Evolutionary conservation across 2,113 vertebrate genomes (phyloP).

Genomic region (Lagopus leucura): DNA sequence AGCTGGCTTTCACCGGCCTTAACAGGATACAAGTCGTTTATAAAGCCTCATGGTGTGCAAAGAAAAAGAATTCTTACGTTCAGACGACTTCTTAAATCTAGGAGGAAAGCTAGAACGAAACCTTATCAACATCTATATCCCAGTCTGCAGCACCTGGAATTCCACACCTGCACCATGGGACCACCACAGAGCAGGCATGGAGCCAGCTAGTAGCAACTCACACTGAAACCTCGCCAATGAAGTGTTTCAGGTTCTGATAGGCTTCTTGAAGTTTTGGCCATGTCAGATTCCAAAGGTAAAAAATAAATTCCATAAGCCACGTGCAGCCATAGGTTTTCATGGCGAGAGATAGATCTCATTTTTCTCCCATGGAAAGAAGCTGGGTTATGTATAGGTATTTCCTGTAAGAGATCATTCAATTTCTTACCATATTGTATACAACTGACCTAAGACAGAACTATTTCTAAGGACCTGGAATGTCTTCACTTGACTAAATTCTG

Average conservation of each 20-base stretch:
- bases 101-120: conserved; percentile 19
- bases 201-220: not conserved
- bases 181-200: not conserved
- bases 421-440: not conserved
- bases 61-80: conserved; percentile 17
- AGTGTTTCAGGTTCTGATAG: not conserved
- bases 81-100: not conserved
- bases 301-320: not conserved
- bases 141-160: conserved; percentile 45
- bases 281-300: conserved; percentile 53
- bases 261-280: not conserved
- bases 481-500: not conserved
- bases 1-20: conserved; percentile 69
- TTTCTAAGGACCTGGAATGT: not conserved
- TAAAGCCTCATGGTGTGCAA: conserved; percentile 77
- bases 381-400: not conserved
- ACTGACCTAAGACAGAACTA: not conserved
- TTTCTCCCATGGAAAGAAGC: not conserved
- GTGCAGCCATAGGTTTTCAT: not conserved
- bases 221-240: not conserved
- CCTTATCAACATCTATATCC: not conserved
- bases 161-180: not conserved
- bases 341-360: not conserved
- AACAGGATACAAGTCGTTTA: conserved; percentile 24
- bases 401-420: not conserved